phyloP scores from a whole-genome alignment of 1,140 invertebrate species.

The Heterodera schachtii region DNA sequence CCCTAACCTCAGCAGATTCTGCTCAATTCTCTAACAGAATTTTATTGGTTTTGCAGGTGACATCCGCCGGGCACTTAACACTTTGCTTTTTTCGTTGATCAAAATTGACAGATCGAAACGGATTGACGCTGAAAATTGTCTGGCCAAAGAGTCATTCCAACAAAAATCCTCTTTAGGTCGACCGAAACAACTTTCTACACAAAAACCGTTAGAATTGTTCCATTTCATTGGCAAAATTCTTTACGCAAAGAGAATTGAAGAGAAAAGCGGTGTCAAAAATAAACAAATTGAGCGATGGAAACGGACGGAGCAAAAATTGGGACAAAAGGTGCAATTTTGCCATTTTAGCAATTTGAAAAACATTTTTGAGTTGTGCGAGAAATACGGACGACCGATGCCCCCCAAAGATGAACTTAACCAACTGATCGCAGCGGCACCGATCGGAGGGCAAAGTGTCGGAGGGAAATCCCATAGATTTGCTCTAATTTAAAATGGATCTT shows the following conservation, averaged over 20 bases:
- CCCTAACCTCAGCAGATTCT: background rate
- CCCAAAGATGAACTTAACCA: slow-evolving; percentile 47
- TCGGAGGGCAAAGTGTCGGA: slow-evolving; percentile 32
- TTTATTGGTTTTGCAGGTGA: slow-evolving; percentile 40
- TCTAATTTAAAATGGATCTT: slow-evolving; percentile 26
- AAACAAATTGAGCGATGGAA: slow-evolving; percentile 26
- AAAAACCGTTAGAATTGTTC: slow-evolving; percentile 35
- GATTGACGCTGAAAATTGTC: too few species aligned
- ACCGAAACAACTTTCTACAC: slow-evolving; percentile 18
- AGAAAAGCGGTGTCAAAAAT: background rate
- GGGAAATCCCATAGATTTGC: background rate
- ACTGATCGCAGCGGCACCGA: slow-evolving; percentile 28
- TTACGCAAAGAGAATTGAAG: slow-evolving; percentile 38
- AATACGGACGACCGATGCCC: slow-evolving; percentile 25
- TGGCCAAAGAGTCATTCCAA: background rate
- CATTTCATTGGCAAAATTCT: slow-evolving; percentile 47
- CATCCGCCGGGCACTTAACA: slow-evolving; percentile 39
- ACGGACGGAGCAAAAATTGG: slow-evolving; percentile 15
- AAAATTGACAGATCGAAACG: background rate
- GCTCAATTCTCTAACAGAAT: background rate
- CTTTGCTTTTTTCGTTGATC: slow-evolving; percentile 18
- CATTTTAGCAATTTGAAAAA: background rate
- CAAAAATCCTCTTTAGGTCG: background rate
- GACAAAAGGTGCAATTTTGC: background rate
- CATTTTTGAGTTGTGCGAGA: background rate